phyloP scores from a whole-genome alignment of 2,797 vertebrate genomes.

The Sternotherus odoratus region DNA sequence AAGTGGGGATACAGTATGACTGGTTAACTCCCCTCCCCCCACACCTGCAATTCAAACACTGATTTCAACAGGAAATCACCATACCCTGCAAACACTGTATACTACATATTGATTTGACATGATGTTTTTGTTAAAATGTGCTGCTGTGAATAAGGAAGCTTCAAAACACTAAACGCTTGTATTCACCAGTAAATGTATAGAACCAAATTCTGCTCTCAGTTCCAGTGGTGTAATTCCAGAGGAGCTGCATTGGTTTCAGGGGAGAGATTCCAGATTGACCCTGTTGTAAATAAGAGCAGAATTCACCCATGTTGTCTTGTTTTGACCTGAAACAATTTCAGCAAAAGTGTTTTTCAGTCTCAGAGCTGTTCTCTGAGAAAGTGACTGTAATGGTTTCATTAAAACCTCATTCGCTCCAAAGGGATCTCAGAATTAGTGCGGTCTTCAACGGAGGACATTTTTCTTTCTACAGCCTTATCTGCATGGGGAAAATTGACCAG shows the following conservation, averaged over 20 bases:
- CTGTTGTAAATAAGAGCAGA: neutral
- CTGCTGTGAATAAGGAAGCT: neutral
- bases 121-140: neutral
- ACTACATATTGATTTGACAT: neutral
- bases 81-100: neutral
- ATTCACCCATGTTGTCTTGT: conserved; percentile 9
- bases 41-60: neutral
- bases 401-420: neutral
- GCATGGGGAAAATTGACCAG: neutral
- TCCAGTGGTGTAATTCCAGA: conserved; percentile 4
- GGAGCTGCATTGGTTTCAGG: neutral
- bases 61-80: neutral
- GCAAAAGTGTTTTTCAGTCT: neutral
- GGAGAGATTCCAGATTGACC: conserved; percentile 6
- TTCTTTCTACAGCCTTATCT: neutral
- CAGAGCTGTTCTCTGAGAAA: neutral
- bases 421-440: neutral
- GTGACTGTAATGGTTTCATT: neutral
- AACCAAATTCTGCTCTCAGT: neutral
- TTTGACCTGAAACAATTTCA: neutral
- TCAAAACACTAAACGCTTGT: neutral
- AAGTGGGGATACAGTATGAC: neutral
- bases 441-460: neutral
- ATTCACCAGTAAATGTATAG: neutral
- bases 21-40: neutral